These are phyloP conservation scores for Cancer borealis DNA, from an alignment of 2,888 invertebrate species.

Conservation along the genomic window DNA sequence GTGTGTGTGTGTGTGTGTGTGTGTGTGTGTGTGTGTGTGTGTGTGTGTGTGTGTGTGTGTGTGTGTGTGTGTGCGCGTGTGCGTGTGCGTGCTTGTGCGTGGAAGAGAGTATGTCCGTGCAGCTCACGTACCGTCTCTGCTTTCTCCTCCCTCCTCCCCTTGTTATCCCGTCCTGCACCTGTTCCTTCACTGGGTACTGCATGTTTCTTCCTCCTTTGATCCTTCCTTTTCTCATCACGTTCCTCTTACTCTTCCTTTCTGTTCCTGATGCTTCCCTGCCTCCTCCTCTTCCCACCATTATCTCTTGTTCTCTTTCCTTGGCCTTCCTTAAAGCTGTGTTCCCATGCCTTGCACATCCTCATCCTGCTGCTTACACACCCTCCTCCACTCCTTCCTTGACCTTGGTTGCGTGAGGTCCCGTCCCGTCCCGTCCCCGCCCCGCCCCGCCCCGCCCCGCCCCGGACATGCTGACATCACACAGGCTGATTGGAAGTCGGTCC, in stretches of 20 bases:
- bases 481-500: slow-evolving; percentile 34
- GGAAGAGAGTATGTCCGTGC: too few relatives aligned
- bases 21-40: background rate
- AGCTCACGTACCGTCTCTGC: background rate
- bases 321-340: background rate
- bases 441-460: slow-evolving; percentile 15
- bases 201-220: background rate
- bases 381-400: slow-evolving; percentile 22
- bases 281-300: background rate
- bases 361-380: background rate
- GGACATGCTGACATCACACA: slow-evolving; percentile 41
- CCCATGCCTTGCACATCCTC: background rate
- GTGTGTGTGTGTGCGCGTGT: too few relatives aligned
- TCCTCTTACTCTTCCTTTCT: background rate
- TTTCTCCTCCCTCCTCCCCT: background rate
- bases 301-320: background rate
- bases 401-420: slow-evolving; percentile 41
- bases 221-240: background rate
- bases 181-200: background rate
- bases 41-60: background rate
- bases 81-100: background rate
- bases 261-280: background rate
- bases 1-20: background rate
- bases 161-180: background rate
- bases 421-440: background rate